Conservation (phyloP, 2,888 invertebrate genomes). For the Andrena haemorrhoa region DNA sequence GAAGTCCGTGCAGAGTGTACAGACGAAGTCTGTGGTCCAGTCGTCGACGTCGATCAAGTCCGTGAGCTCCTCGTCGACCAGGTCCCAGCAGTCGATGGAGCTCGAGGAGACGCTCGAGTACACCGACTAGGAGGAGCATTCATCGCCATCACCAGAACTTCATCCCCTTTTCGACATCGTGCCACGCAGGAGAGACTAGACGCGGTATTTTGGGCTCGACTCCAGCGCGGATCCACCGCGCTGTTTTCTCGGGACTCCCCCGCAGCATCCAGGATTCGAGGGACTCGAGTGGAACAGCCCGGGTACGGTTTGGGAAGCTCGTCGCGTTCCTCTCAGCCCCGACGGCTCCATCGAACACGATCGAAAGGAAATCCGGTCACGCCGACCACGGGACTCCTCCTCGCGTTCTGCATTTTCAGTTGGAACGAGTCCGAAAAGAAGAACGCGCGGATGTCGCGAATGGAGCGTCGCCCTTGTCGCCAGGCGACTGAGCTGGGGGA, state of each 20-base stretch:
- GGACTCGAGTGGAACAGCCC: not conserved
- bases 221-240: not conserved
- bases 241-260: too few species aligned
- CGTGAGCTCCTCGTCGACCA: slow-evolving; percentile 86
- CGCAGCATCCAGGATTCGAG: not conserved
- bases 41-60: slow-evolving; percentile 84
- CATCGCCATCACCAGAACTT: slow-evolving; percentile 13
- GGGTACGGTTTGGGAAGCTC: not conserved
- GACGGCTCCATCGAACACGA: not conserved
- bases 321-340: slow-evolving; percentile 6
- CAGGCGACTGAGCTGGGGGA: not conserved
- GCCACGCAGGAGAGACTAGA: slow-evolving; percentile 39
- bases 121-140: slow-evolving; percentile 68
- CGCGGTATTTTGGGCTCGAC: slow-evolving; percentile 37
- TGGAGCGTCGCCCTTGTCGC: not conserved
- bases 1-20: slow-evolving; percentile 87
- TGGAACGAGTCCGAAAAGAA: not conserved
- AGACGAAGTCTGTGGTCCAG: slow-evolving; percentile 81
- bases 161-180: slow-evolving; percentile 22
- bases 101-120: slow-evolving; percentile 80
- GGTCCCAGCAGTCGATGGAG: slow-evolving; percentile 88
- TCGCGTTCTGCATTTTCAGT: slow-evolving; percentile 15
- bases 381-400: not conserved
- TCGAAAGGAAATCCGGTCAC: slow-evolving; percentile 17
- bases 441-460: slow-evolving; percentile 5